Percentiles rank a stretch among this genome's conserved stretches.
Conservation (phyloP, 64 coral and sea anemone genomes). For the Dendronephthya gigantea region DNA sequence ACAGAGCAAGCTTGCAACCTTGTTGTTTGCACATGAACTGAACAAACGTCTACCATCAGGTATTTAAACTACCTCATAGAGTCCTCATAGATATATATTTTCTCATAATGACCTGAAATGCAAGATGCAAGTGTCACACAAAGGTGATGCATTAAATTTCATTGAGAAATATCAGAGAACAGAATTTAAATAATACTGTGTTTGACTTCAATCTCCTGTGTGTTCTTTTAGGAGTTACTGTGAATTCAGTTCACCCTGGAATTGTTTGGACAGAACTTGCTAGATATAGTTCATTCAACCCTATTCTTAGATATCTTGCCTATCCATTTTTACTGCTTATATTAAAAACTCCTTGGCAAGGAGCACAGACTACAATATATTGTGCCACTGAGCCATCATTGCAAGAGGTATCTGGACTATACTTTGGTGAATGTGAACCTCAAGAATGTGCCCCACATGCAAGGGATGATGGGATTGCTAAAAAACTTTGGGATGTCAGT, state of each 20-base stretch:
- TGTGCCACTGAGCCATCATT: constrained; percentile 84
- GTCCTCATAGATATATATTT: too few species aligned
- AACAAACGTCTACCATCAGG: constrained; percentile 86
- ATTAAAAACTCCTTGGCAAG: constrained; percentile 63
- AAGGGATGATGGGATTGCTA: constrained; percentile 88
- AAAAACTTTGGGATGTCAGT: constrained; percentile 87
- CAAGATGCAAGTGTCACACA: too few species aligned
- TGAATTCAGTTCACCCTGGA: constrained; percentile 72
- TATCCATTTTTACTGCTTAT: constrained; percentile 59
- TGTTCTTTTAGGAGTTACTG: constrained; percentile 71
- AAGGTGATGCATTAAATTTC: too few species aligned
- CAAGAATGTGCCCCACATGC: constrained; percentile 51
- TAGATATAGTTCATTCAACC: constrained; percentile 25
- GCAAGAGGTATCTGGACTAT: constrained; percentile 50
- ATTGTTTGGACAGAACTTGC: constrained; percentile 83
- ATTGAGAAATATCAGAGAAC: too few species aligned
- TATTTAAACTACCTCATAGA: too few species aligned
- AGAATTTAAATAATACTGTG: too few species aligned
- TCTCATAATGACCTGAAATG: too few species aligned
- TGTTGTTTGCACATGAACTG: constrained; percentile 83
- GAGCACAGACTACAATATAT: constrained; percentile 72
- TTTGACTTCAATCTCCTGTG: too few species aligned
- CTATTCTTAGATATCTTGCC: constrained; percentile 39
- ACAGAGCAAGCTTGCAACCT: constrained; percentile 87
- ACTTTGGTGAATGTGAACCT: constrained; percentile 55